Evolutionary conservation across 92 coral and sea anemone genomes (phyloP), one percentile per base, ranked within the genome.

Genomic region (Zoanthus solanderi): DNA sequence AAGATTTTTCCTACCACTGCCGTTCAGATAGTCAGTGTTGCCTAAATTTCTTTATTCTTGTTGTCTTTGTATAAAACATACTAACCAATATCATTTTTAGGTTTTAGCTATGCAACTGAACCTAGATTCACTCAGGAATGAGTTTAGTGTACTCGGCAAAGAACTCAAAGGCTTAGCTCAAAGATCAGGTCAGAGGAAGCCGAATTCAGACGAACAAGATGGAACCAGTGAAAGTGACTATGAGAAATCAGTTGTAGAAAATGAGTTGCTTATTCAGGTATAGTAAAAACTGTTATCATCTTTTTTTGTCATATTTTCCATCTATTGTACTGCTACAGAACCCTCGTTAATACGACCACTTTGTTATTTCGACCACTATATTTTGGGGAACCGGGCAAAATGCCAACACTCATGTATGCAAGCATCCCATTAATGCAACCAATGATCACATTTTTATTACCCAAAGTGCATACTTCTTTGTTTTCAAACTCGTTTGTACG

Each of bases 91-190:
- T 63, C 10, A 17, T 60, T 15, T 15, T 60, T 16, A 81, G 85
- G 85, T 81, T 46, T 78, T 95, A 61, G 87, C 96, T 37, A 90
- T 93, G 52, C 94, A 95, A 56, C 94, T 90, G 56, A 93, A 93
- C 61, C 89, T 90, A 6, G 98, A 95, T 42, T 88, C 94, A 13
- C 88, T 95, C 69, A 85, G 93, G 23, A 93, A 88, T 68, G 96
- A 95, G 31, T 90, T 91, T 7, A 83, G 84, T 50, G 81, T 83
- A 42, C 79, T 89, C 78, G 92, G 95, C 50, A 94, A 92, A 72
- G 96, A 95, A 71, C 79, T 95, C 74, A 86, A 88, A 52, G 88
- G 93, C 16, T 48, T 89, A 9, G 84, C 89, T 9, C 95, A 85
- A 45, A 90, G 79, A 5, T 53, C 92, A 15, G 52, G 87, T 8